Evolutionary conservation across 1,140 invertebrate species (phyloP).

Genomic region (Acromyrmex echinatior): DNA sequence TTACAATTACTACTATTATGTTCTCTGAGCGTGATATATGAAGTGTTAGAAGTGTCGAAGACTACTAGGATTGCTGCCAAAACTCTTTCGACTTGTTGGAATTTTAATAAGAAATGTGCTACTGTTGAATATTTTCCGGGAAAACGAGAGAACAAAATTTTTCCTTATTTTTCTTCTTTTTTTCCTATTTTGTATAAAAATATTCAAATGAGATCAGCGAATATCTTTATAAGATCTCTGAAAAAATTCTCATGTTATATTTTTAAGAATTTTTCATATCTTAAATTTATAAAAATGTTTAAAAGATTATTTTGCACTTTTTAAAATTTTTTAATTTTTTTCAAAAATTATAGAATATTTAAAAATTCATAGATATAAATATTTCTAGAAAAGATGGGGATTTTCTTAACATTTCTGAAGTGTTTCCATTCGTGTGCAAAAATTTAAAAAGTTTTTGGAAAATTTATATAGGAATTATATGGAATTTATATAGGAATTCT

Average conservation of each 20-base stretch:
- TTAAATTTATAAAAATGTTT: not conserved
- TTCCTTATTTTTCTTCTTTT: not conserved
- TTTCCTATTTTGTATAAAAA: not conserved
- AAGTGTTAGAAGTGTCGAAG: not conserved
- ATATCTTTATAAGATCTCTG: not conserved
- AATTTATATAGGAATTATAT: not conserved
- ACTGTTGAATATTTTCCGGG: not conserved
- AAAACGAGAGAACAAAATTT: not conserved
- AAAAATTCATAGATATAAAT: not conserved
- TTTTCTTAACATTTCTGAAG: not conserved
- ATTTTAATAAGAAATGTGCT: not conserved
- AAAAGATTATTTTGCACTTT: not conserved
- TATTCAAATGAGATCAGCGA: not conserved
- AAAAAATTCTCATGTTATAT: not conserved
- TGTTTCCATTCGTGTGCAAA: not conserved
- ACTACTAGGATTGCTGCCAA: not conserved
- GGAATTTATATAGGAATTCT: not conserved
- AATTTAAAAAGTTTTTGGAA: not conserved
- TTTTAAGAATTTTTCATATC: not conserved
- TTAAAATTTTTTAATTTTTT: not conserved
- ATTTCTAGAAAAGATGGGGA: not conserved
- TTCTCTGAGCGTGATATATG: not conserved
- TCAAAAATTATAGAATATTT: not conserved
- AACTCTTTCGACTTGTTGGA: not conserved
- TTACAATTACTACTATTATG: too few species aligned